Conservation (phyloP, 2,797 vertebrate genomes). For the Macropodus opercularis region DNA sequence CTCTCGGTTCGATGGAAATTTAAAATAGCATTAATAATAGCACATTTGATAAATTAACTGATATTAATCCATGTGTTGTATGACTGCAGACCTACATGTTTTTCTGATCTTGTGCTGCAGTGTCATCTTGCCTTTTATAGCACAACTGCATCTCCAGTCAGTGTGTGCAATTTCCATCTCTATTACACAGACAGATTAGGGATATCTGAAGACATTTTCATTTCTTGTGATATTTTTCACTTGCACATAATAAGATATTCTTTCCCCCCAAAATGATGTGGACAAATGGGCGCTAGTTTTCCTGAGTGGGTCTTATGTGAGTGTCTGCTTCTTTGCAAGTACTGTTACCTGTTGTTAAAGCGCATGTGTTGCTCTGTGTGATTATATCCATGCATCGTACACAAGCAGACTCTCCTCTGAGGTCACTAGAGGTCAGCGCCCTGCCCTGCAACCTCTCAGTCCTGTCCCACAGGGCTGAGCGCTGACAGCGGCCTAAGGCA, state of each 20-base stretch:
- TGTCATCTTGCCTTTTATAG: slow-evolving; percentile 7
- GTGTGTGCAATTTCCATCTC: slow-evolving; percentile 22
- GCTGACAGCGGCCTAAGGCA: slow-evolving; percentile 80
- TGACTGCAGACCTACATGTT: slow-evolving; percentile 12
- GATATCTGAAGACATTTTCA: slow-evolving; percentile 30
- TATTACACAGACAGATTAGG: no score
- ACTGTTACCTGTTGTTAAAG: no score
- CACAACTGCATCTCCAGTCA: slow-evolving; percentile 29
- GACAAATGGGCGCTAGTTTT: no score
- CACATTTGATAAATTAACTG: background rate
- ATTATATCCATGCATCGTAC: slow-evolving; percentile 39
- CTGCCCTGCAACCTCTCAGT: slow-evolving; percentile 81
- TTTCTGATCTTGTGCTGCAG: slow-evolving; percentile 12
- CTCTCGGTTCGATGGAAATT: background rate
- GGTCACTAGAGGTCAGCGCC: slow-evolving; percentile 73
- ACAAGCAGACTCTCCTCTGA: slow-evolving; percentile 57
- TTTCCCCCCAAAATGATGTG: no score
- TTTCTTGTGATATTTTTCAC: slow-evolving; percentile 4
- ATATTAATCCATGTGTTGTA: slow-evolving; percentile 1
- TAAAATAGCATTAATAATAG: slow-evolving; percentile 10
- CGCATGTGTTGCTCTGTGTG: slow-evolving; percentile 11
- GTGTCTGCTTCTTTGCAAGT: no score
- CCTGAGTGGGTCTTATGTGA: no score
- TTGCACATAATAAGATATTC: background rate
- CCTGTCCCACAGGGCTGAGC: slow-evolving; percentile 66